phyloP scores from a whole-genome alignment of 2,888 invertebrate genomes.

The Kryphioiulus occultus region DNA sequence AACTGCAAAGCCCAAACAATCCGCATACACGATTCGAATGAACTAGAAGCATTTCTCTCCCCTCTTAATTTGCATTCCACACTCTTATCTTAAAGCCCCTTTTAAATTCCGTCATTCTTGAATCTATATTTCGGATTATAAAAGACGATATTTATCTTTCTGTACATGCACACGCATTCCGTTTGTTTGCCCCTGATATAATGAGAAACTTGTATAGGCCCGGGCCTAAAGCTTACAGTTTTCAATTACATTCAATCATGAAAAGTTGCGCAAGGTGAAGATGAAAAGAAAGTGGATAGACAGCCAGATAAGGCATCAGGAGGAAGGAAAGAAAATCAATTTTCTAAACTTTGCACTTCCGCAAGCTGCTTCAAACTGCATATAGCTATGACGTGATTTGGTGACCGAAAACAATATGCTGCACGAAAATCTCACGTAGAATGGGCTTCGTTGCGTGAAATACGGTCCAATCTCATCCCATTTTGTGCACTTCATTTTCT shows the following conservation, averaged over 20 bases:
- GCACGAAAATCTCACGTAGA: constrained; percentile 37
- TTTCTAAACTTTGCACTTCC: constrained; percentile 45
- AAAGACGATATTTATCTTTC: constrained; percentile 28
- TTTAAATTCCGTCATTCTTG: constrained; percentile 3
- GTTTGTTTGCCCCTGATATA: neutral
- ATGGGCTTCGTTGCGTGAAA: constrained; percentile 48
- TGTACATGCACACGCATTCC: constrained; percentile 13
- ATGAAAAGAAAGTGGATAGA: constrained; percentile 42
- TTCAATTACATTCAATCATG: constrained; percentile 35
- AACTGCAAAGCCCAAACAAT: neutral
- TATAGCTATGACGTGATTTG: constrained; percentile 47
- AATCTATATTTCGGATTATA: constrained; percentile 31
- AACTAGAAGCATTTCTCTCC: neutral
- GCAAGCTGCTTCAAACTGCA: constrained; percentile 29
- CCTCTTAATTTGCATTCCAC: constrained; percentile 14
- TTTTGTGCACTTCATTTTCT: constrained; percentile 49
- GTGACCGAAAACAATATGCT: constrained; percentile 48
- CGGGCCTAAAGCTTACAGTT: constrained; percentile 22
- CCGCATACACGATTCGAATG: neutral
- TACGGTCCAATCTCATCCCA: constrained; percentile 48
- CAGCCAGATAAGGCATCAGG: constrained; percentile 35
- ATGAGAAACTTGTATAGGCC: neutral
- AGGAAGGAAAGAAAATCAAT: constrained; percentile 44
- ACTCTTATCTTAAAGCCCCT: neutral
- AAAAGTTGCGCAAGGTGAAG: constrained; percentile 28